phyloP scores from a whole-genome alignment of 2,113 vertebrate species.

The Notechis scutatus region DNA sequence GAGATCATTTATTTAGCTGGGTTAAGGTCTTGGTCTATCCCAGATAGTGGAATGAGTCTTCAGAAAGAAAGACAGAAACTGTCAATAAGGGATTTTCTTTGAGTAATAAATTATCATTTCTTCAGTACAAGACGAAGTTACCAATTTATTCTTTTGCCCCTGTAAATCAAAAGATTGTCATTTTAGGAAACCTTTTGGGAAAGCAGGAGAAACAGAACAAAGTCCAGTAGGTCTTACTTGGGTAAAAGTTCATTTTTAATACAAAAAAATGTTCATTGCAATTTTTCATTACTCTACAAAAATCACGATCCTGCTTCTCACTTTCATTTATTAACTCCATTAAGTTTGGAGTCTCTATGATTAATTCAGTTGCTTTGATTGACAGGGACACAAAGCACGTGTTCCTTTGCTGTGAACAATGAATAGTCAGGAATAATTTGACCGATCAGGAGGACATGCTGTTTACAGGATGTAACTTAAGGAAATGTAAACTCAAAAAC shows the following conservation, averaged over 20 bases:
- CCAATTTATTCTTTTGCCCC: neutral
- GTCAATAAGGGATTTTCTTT: constrained; percentile 22
- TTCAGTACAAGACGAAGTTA: neutral
- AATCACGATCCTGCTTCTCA: neutral
- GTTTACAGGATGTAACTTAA: neutral
- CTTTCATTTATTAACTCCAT: neutral
- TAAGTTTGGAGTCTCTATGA: neutral
- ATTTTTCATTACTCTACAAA: neutral
- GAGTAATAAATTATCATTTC: neutral
- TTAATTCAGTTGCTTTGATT: neutral
- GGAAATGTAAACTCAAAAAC: neutral
- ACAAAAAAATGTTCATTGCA: neutral
- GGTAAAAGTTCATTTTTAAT: neutral
- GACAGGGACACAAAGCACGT: neutral
- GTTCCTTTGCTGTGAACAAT: neutral
- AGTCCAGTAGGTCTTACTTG: neutral
- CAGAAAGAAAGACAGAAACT: constrained; percentile 23
- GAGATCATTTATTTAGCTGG: constrained; percentile 39
- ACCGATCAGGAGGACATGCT: neutral
- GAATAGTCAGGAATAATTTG: neutral
- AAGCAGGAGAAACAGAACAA: neutral
- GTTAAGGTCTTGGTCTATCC: constrained; percentile 1
- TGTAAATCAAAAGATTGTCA: neutral
- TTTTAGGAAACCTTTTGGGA: neutral
- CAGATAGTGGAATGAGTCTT: constrained; percentile 41